Percentiles rank a stretch among this genome's conserved stretches.
phyloP scores from a whole-genome alignment of 2,888 invertebrate genomes.

The Tiliacea aurago region DNA sequence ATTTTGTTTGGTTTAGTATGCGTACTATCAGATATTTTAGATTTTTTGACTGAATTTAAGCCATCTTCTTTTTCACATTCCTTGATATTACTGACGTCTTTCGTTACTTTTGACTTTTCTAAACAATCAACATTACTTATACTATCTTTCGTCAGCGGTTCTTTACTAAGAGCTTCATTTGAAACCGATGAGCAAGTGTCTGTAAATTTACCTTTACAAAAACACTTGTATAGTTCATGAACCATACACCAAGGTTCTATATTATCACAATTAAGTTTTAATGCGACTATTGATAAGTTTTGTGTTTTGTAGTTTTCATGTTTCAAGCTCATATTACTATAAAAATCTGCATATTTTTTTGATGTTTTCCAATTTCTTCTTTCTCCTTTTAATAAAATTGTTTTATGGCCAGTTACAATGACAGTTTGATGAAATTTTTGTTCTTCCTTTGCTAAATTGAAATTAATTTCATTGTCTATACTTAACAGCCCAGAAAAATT shows the following conservation, averaged over 20 bases:
- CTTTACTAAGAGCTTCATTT: constrained; percentile 34
- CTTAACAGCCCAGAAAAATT: constrained; percentile 79
- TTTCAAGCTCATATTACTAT: constrained; percentile 77
- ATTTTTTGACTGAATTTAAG: constrained; percentile 22
- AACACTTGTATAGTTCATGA: constrained; percentile 92
- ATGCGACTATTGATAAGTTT: constrained; percentile 70
- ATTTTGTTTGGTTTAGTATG: constrained; percentile 25
- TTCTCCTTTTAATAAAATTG: constrained; percentile 91
- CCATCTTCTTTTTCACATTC: constrained; percentile 17
- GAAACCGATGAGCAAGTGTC: constrained; percentile 46
- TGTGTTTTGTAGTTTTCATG: constrained; percentile 67
- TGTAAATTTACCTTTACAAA: constrained; percentile 89
- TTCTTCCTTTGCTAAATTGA: constrained; percentile 92
- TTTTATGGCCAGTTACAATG: constrained; percentile 92
- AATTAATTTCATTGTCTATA: constrained; percentile 88
- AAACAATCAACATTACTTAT: constrained; percentile 23
- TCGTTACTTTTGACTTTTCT: constrained; percentile 17
- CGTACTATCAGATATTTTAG: constrained; percentile 4
- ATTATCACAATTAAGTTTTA: constrained; percentile 80
- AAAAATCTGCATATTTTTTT: constrained; percentile 91
- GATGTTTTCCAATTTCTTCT: constrained; percentile 91
- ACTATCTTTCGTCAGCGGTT: constrained; percentile 23
- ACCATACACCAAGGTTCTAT: constrained; percentile 92
- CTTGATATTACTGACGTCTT: not conserved
- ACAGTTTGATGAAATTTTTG: constrained; percentile 94